Percentiles rank a stretch among this genome's conserved stretches.
Conservation (phyloP, 2,113 vertebrate species). For the Urocolius indicus region DNA sequence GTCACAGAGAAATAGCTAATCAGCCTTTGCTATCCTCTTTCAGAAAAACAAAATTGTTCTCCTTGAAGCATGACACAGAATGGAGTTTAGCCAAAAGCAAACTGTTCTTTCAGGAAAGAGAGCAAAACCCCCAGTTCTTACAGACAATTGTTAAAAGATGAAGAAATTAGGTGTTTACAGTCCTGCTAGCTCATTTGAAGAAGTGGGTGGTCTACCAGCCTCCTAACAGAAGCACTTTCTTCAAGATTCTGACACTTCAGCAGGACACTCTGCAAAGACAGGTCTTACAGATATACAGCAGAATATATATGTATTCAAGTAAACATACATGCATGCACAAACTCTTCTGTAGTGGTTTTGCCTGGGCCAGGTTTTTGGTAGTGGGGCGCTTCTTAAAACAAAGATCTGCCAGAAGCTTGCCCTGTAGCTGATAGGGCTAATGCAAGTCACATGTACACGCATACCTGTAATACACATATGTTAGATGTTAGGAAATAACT, state of each 20-base stretch:
- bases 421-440: too few species aligned
- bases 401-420: too few species aligned
- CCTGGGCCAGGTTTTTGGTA: too few species aligned
- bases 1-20: rapidly evolving
- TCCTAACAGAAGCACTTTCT: not conserved
- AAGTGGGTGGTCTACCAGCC: not conserved
- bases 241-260: not conserved
- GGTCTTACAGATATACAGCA: not conserved
- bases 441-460: not conserved
- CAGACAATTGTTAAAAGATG: not conserved
- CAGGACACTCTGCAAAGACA: not conserved
- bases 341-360: not conserved
- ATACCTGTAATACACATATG: too few species aligned
- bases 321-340: too few species aligned
- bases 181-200: not conserved
- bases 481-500: not conserved
- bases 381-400: too few species aligned
- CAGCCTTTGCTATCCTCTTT: not conserved
- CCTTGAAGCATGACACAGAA: not conserved
- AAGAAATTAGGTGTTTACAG: not conserved
- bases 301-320: not conserved
- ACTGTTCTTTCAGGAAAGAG: not conserved
- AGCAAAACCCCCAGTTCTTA: not conserved
- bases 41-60: not conserved
- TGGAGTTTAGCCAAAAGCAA: not conserved